A percentile compares a stretch with the other conserved stretches of the same genome.
Conservation (phyloP, 2,113 vertebrate species). For the Forbesichthys agassizii region DNA sequence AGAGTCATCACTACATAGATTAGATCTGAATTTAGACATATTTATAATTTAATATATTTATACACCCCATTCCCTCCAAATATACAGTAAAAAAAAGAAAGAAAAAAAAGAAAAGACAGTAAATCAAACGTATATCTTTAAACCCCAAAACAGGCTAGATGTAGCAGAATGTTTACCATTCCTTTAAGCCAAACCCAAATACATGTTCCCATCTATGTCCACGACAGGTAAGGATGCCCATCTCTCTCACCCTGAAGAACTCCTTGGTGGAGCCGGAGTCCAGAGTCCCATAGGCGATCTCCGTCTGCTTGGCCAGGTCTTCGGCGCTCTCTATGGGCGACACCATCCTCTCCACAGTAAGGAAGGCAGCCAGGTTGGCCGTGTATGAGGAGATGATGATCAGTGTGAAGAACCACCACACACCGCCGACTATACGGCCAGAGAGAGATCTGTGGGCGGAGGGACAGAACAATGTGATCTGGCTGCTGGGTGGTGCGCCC, state of each 20-base stretch:
- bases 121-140: too few species aligned
- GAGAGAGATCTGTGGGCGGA: conserved; percentile 89
- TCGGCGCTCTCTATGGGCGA: conserved; percentile 99
- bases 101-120: too few species aligned
- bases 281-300: conserved; percentile 97
- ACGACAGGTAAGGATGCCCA: neutral
- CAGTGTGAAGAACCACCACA: conserved; percentile 99
- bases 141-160: too few species aligned
- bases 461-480: conserved; percentile 36
- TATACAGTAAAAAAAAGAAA: too few species aligned
- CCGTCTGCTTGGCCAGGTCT: conserved; percentile 96
- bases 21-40: too few species aligned
- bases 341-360: conserved; percentile 99
- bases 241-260: conserved; percentile 93
- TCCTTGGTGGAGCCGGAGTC: conserved; percentile 99
- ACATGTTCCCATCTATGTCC: neutral
- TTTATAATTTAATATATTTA: too few species aligned
- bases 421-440: conserved; percentile 97
- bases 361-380: conserved; percentile 99
- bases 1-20: too few species aligned
- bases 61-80: too few species aligned
- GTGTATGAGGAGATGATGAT: conserved; percentile 99
- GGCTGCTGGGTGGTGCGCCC: neutral
- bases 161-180: too few species aligned
- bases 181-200: neutral